These are phyloP conservation scores for Gracilinanus agilis DNA, from an alignment of 2,113 vertebrate species.

Conservation along the genomic window DNA sequence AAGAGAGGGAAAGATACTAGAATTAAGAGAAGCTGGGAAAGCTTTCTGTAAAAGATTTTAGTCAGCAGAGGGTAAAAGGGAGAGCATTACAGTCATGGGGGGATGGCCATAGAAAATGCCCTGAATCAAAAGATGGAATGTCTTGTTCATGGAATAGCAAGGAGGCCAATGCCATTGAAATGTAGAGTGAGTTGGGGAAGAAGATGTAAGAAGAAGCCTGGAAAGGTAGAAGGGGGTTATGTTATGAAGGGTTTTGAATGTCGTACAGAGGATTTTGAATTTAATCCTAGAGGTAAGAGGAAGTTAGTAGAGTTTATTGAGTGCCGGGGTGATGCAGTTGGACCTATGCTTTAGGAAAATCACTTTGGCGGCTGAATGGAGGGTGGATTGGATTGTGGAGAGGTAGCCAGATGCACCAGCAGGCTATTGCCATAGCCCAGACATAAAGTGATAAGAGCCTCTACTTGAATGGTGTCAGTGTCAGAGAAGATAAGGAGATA, in stretches of 20 bases:
- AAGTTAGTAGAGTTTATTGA: no score
- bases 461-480: no score
- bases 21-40: background rate
- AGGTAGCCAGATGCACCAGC: no score
- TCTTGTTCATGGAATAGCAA: background rate
- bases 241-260: background rate
- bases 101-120: background rate
- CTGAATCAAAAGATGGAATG: no score
- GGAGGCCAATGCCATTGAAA: background rate
- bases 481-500: no score
- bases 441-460: no score
- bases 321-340: no score
- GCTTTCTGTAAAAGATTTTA: background rate
- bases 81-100: background rate
- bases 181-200: background rate
- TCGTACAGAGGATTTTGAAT: background rate
- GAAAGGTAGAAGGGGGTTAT: background rate
- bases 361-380: no score
- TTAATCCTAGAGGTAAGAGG: background rate
- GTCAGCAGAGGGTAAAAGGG: background rate
- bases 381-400: no score
- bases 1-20: no score
- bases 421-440: no score
- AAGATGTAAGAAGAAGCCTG: background rate
- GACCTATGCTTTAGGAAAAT: no score